phyloP scores from a whole-genome alignment of 2,888 invertebrate genomes.

The Lysandra bellargus region DNA sequence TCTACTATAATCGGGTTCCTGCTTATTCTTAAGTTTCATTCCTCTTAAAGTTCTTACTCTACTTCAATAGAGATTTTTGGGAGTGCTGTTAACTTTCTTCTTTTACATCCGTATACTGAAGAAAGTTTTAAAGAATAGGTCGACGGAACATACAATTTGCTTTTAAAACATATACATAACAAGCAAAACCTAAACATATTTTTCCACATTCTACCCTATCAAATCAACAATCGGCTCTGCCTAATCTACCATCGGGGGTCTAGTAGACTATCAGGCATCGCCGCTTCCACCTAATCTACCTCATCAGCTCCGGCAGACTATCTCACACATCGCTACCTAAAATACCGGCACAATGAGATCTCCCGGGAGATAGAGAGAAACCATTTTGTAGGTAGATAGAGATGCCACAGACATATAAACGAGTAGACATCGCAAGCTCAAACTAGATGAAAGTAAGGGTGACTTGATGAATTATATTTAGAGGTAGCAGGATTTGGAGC shows the following conservation, averaged over 20 bases:
- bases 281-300: conserved; percentile 16
- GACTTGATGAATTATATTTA: too few relatives aligned
- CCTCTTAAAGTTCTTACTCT: background rate
- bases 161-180: too few relatives aligned
- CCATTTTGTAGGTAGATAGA: conserved; percentile 59
- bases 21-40: background rate
- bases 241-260: conserved; percentile 2
- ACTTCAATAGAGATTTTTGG: too few relatives aligned
- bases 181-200: too few relatives aligned
- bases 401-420: background rate
- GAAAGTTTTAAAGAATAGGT: too few relatives aligned
- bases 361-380: conserved; percentile 57
- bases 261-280: conserved; percentile 6
- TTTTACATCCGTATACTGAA: too few relatives aligned
- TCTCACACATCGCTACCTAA: conserved; percentile 28
- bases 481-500: too few relatives aligned
- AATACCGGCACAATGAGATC: conserved; percentile 45
- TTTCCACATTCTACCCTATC: background rate
- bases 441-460: background rate
- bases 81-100: too few relatives aligned
- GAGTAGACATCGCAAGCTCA: background rate
- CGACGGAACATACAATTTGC: too few relatives aligned
- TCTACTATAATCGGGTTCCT: background rate
- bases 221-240: background rate
- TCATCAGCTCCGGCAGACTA: conserved; percentile 24